These are phyloP conservation scores for Pseudococcus viburni DNA, from an alignment of 2,888 invertebrate species.

Conservation along the genomic window DNA sequence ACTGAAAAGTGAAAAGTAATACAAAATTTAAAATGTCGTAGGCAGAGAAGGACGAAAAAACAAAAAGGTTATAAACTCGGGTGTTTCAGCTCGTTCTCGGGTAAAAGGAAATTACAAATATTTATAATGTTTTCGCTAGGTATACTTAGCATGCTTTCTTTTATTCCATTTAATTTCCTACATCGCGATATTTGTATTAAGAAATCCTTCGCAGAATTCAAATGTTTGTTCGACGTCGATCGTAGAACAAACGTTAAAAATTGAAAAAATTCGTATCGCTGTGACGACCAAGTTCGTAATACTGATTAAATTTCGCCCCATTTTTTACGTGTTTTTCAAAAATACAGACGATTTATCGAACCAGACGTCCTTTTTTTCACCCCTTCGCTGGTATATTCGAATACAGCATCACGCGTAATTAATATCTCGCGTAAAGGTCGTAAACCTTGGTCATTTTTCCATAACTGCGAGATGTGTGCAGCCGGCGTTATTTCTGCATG, in stretches of 20 bases:
- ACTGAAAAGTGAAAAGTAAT: slow-evolving; percentile 23
- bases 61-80: slow-evolving; percentile 37
- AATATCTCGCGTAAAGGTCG: slow-evolving; percentile 4
- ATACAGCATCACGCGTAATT: not conserved
- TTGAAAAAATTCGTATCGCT: not conserved
- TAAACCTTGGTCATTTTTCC: slow-evolving; percentile 20
- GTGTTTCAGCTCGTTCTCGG: not conserved
- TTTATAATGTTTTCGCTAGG: slow-evolving; percentile 4
- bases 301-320: not conserved
- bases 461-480: not conserved
- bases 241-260: not conserved
- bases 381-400: not conserved
- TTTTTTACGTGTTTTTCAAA: not conserved
- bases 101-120: slow-evolving; percentile 44
- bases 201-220: not conserved
- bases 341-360: not conserved
- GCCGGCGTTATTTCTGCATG: slow-evolving; percentile 2
- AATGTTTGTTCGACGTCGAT: not conserved
- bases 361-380: not conserved
- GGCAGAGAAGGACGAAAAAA: slow-evolving; percentile 4
- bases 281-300: not conserved
- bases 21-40: slow-evolving; percentile 41
- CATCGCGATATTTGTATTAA: slow-evolving; percentile 13
- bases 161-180: slow-evolving; percentile 25
- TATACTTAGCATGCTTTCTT: not conserved